These are phyloP conservation scores for Thelaira solivaga DNA, from an alignment of 2,888 invertebrate species.

Conservation along the genomic window DNA sequence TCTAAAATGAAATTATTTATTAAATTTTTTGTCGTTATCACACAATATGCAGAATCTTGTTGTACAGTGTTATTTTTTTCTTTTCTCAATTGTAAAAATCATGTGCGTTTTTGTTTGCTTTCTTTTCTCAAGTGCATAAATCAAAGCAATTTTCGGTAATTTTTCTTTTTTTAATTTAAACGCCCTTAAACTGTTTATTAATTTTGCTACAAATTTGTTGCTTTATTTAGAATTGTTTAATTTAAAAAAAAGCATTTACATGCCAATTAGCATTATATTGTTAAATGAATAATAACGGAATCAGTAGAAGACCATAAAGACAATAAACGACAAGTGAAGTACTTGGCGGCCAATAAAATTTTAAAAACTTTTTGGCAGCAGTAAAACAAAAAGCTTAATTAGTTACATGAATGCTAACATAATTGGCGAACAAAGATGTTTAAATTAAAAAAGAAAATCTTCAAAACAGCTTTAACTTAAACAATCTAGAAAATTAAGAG, in stretches of 20 bases:
- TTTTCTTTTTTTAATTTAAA: conserved; percentile 40
- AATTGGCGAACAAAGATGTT: neutral
- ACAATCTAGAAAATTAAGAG: neutral
- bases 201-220: conserved; percentile 11
- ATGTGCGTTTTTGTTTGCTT: too few relatives aligned
- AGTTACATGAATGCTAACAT: neutral
- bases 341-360: neutral
- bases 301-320: conserved; percentile 30
- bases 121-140: conserved; percentile 6
- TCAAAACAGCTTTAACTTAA: neutral
- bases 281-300: conserved; percentile 47
- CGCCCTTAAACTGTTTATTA: conserved; percentile 57
- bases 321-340: neutral
- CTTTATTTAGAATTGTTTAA: conserved; percentile 51
- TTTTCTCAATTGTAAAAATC: neutral
- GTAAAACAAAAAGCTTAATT: neutral
- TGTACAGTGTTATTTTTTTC: too few relatives aligned
- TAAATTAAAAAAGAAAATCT: neutral
- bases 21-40: too few relatives aligned
- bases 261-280: conserved; percentile 56
- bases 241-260: conserved; percentile 45
- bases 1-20: too few relatives aligned
- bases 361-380: neutral
- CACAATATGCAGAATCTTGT: too few relatives aligned
- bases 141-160: conserved; percentile 13